Conservation (phyloP, 2,113 vertebrate species). For the Oryzias javanicus region DNA sequence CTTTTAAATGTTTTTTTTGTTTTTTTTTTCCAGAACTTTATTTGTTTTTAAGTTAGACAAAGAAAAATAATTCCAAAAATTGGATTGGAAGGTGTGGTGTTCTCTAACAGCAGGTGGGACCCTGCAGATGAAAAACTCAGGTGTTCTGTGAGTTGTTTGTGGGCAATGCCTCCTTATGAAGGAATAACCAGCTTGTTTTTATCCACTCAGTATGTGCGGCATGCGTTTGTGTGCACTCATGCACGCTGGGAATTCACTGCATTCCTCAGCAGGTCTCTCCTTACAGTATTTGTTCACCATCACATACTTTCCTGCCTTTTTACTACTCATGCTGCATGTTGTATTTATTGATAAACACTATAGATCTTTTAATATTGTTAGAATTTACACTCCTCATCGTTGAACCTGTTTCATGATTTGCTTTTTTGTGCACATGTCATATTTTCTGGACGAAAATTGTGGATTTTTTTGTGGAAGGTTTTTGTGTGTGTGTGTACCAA, state of each 20-base stretch:
- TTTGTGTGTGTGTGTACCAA: too few species aligned
- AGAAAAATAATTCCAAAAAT: too few species aligned
- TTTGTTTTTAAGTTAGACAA: neutral
- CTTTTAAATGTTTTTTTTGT: neutral
- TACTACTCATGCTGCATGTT: too few species aligned
- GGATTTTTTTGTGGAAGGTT: too few species aligned
- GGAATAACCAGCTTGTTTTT: slow-evolving; percentile 16
- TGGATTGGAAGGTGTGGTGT: too few species aligned
- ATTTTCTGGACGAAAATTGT: too few species aligned
- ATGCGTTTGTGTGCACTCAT: slow-evolving; percentile 6
- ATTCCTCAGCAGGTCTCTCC: slow-evolving; percentile 32
- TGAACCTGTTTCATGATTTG: too few species aligned
- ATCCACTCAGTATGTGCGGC: slow-evolving; percentile 2
- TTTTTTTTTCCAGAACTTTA: neutral
- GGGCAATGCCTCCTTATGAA: slow-evolving; percentile 28
- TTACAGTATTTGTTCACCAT: neutral
- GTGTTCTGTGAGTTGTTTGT: slow-evolving; percentile 26
- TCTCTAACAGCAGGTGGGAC: slow-evolving; percentile 33
- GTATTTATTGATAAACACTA: too few species aligned
- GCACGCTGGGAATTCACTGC: slow-evolving; percentile 16
- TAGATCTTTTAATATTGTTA: too few species aligned
- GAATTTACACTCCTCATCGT: too few species aligned
- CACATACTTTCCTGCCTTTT: too few species aligned
- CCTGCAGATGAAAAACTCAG: slow-evolving; percentile 36
- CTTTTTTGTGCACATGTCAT: too few species aligned